Conservation (phyloP, 23 tunicate species). For the Styela plicata region DNA sequence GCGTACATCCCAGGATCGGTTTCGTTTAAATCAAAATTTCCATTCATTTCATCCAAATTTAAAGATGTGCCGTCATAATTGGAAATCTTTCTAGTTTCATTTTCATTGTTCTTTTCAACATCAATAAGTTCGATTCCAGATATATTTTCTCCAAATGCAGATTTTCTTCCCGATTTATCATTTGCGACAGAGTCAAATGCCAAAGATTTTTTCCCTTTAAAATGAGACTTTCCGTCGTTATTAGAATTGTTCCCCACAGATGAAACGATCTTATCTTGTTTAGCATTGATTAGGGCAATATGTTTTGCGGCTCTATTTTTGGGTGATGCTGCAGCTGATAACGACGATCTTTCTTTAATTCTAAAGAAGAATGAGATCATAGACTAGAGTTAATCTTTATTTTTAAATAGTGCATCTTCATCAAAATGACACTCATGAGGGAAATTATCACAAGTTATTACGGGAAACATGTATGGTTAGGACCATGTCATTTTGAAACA, state of each 20-base stretch:
- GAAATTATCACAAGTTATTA: too few relatives aligned
- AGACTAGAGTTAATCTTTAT: background rate
- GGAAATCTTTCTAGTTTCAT: background rate
- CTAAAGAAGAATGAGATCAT: too few relatives aligned
- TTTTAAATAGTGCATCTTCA: too few relatives aligned
- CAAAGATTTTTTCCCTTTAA: background rate
- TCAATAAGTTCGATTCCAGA: slow-evolving; percentile 10
- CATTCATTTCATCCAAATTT: background rate
- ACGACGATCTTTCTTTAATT: background rate
- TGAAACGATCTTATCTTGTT: background rate
- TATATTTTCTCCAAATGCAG: slow-evolving; percentile 16
- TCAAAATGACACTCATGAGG: too few relatives aligned
- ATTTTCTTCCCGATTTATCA: background rate
- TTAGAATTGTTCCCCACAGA: background rate
- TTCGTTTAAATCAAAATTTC: background rate
- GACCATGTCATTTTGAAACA: too few relatives aligned
- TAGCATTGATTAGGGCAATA: background rate
- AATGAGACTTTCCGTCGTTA: background rate
- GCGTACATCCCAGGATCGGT: slow-evolving; percentile 33
- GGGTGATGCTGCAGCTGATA: slow-evolving; percentile 1
- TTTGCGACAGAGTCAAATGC: background rate
- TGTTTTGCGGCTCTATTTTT: background rate
- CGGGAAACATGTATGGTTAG: too few relatives aligned
- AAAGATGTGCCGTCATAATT: background rate
- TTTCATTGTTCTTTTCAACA: slow-evolving; percentile 3